Conservation (phyloP, 1,140 invertebrate genomes). For the Calephelis virginiensis region DNA sequence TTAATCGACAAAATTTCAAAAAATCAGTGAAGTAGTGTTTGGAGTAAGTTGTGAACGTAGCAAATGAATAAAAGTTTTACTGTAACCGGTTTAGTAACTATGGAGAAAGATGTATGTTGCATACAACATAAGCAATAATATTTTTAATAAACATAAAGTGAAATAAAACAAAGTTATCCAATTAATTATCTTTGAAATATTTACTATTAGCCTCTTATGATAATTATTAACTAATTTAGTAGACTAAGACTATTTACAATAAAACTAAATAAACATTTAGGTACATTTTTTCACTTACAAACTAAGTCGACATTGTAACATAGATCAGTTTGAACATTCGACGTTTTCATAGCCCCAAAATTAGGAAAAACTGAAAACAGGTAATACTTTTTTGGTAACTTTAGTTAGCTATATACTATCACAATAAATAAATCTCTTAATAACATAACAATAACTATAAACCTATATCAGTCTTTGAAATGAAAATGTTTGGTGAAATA, state of each 20-base stretch:
- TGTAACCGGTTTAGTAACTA: too few species aligned
- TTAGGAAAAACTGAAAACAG: conserved; percentile 44
- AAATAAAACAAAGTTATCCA: conserved; percentile 18
- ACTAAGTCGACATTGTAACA: not conserved
- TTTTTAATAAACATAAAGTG: not conserved
- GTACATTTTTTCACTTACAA: not conserved
- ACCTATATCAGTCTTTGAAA: conserved; percentile 64
- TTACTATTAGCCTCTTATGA: conserved; percentile 19
- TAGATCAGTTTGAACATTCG: not conserved
- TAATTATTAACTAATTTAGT: conserved; percentile 11
- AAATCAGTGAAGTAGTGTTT: too few species aligned
- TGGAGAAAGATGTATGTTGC: too few species aligned
- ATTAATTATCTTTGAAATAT: conserved; percentile 15
- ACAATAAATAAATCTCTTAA: conserved; percentile 71
- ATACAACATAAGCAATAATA: too few species aligned
- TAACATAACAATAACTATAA: conserved; percentile 65
- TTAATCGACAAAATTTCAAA: too few species aligned
- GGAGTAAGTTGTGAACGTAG: too few species aligned
- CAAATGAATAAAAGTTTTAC: too few species aligned
- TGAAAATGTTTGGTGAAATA: conserved; percentile 4
- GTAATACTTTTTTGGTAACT: conserved; percentile 77
- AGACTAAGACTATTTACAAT: conserved; percentile 20
- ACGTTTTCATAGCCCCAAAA: conserved; percentile 22
- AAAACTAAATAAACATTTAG: conserved; percentile 9
- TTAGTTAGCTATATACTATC: conserved; percentile 65